Base-by-base conservation (phyloP, 2,113 vertebrate species). In the Cyanistes caeruleus region DNA sequence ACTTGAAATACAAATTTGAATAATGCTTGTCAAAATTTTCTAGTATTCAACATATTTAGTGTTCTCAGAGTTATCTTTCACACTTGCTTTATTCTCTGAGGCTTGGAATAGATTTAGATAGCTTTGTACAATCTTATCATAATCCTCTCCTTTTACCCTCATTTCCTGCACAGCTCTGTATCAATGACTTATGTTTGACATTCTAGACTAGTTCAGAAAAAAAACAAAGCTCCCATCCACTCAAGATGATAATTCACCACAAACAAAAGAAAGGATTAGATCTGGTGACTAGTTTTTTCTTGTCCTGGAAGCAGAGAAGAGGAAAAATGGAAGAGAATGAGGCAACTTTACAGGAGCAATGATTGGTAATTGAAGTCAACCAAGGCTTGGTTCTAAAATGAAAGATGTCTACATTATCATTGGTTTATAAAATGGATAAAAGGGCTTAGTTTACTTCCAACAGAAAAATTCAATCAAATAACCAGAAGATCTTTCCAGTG, bases 401-500 rank as follows among this genome's bases (percentile, higher is more conserved):
- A 28, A 79, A 63, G 23, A 25, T 14, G 11, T 20, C 18, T 37
- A 13, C 16, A 4, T 33, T 70, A 22, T 19, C 31, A 8, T 5
- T 68, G 5, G 15, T 75, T 83, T 43, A 73, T 52, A 27, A 56
- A 73, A 48, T 12, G 7, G 12, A 35, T 33, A 55, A 59, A 31
- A n/a, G 4, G 2, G 5, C 18, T 35, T 0, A 0, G 4, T 31
- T 89, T 76, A 48, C 9, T 37, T 58, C 15, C 2, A 10, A 41
- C 5, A 48, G 8, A 21, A 87, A 53, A 84, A 70, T 65, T 15
- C 2, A 3, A 49, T 65, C 22, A 81, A 58, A 46, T 28, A 82
- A 62, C 7, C 17, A 62, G 17, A 5, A 46, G 4, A 7, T 30
- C 28, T 17, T 81, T 87, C 15, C 48, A 62, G 5, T 33, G 7